phyloP scores from a whole-genome alignment of 2,113 vertebrate genomes.

The Rhea pennata region DNA sequence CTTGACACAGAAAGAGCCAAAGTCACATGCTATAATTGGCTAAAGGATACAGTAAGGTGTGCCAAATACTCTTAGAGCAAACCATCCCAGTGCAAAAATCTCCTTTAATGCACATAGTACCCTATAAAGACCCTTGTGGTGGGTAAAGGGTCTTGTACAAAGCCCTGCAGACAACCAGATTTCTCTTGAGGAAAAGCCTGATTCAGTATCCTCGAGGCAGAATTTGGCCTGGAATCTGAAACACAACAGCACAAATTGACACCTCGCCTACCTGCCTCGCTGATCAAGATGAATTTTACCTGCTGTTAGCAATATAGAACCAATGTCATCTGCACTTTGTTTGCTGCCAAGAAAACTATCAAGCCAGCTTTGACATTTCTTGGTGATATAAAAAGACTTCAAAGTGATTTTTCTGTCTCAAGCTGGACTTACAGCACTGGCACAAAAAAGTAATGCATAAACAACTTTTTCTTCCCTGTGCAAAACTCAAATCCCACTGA shows the following conservation, averaged over 20 bases:
- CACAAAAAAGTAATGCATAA: neutral
- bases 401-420: neutral
- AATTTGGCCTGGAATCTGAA: neutral
- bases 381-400: neutral
- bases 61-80: neutral
- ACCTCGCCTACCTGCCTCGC: accelerated
- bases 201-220: neutral
- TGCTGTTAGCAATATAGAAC: neutral
- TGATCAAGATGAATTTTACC: neutral
- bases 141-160: neutral
- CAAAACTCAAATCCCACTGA: neutral
- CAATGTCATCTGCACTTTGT: neutral
- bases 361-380: neutral
- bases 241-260: neutral
- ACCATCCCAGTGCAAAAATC: neutral
- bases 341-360: neutral
- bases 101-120: neutral
- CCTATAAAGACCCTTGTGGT: neutral
- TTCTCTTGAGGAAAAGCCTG: neutral
- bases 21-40: neutral
- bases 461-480: neutral
- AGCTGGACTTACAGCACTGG: neutral
- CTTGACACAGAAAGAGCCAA: neutral
- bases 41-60: neutral
- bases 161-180: neutral